These are phyloP conservation scores for Umimayanthus kanabou DNA, from an alignment of 92 coral and sea anemone genomes.

Conservation along the genomic window DNA sequence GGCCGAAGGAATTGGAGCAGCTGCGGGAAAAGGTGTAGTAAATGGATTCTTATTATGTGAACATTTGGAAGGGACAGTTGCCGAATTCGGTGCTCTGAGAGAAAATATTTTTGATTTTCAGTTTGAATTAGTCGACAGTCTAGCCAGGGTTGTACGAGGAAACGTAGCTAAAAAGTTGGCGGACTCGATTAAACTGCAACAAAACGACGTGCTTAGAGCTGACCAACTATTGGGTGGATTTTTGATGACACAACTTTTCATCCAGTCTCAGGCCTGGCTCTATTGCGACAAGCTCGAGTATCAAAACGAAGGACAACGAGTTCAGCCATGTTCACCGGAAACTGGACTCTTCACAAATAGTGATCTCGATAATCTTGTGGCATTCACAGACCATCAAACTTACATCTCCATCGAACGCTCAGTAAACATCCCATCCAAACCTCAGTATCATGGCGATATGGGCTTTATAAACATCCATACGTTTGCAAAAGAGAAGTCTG, in stretches of 20 bases:
- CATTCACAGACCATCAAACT: constrained; percentile 53
- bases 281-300: constrained; percentile 65
- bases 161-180: constrained; percentile 60
- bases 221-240: constrained; percentile 49
- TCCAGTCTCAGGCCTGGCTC: constrained; percentile 55
- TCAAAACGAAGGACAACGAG: constrained; percentile 42
- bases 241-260: constrained; percentile 48
- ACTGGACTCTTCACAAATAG: constrained; percentile 54
- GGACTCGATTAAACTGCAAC: constrained; percentile 29
- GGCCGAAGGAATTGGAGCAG: constrained; percentile 43
- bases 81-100: constrained; percentile 55
- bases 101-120: constrained; percentile 70
- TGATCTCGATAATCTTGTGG: constrained; percentile 46
- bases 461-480: constrained; percentile 47
- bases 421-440: constrained; percentile 63
- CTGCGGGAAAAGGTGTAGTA: constrained; percentile 30
- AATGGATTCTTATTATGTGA: constrained; percentile 53
- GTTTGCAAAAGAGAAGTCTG: constrained; percentile 40
- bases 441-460: constrained; percentile 48
- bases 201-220: constrained; percentile 36
- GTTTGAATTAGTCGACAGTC: constrained; percentile 59
- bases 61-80: constrained; percentile 63
- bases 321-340: constrained; percentile 46
- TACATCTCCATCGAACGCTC: constrained; percentile 49
- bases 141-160: constrained; percentile 58